Base-by-base conservation (phyloP, 2,888 invertebrate genomes). In the Sinotaia quadrata region DNA sequence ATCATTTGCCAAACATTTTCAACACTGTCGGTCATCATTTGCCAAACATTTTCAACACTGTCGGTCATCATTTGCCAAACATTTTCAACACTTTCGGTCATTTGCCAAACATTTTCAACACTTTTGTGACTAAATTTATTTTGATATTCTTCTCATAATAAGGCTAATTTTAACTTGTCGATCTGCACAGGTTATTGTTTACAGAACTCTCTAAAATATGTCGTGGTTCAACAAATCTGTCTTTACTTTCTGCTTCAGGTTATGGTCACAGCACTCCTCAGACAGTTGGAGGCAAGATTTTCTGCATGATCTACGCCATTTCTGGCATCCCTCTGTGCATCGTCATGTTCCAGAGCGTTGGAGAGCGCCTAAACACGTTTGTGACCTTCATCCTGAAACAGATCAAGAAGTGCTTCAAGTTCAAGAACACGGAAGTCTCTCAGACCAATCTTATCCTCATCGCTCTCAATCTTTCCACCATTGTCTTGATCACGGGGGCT, bases 281-380 rank as follows among this genome's bases (percentile, higher is more conserved):
- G 79, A 99, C 98, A 49, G 92, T 95, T 78, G 94, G 95, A 70
- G 99, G 99, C n/a, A 99, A 99, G 90, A 91, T 97, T 79, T 99
- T 99, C 91, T 98, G 98, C 81, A 99, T 99, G 96, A 84, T 88
- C 63, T 90, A 90, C 80, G 90, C 90, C 8, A 82, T 98, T 85
- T 95, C 97, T 71, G 98, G 98, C 7, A 98, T 98, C 74, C 98
- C 98, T 0, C 89, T 98, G 31, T 97, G 97, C 1, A 91, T 98
- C 71, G 95, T 99, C 41, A 98, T 99, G 98, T 99, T 99, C 90
- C 98, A 99, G 89, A 96, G 96, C 84, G 98, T 99, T 76, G 98
- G 98, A 83, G 98, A 99, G 89, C 93, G 99, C 77, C 91, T 99
- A 69, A 99, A 99, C 89, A 98, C 97, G 87, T 96, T 98, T 81